Conservation (phyloP, 2,113 vertebrate genomes). For the Cyanoderma ruficeps region DNA sequence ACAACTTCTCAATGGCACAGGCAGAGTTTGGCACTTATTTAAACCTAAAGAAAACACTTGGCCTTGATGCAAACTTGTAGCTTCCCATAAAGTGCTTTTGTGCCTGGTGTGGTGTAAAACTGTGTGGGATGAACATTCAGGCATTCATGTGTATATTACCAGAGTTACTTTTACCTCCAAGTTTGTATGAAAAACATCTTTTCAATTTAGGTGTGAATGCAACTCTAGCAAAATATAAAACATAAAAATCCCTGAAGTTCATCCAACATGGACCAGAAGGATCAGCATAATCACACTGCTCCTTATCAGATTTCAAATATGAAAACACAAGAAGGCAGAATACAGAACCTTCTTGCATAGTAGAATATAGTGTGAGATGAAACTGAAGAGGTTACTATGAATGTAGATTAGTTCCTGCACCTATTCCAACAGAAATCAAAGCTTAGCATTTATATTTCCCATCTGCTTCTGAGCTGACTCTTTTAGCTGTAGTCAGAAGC, state of each 20-base stretch:
- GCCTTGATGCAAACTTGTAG: not conserved
- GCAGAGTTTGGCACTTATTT: not conserved
- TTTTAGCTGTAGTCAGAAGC: not conserved
- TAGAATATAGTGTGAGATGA: not conserved
- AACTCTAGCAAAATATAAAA: not conserved
- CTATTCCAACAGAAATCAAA: slow-evolving; percentile 2
- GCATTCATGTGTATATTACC: not conserved
- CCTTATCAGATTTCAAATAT: not conserved
- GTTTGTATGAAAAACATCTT: not conserved
- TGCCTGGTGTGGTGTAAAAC: not conserved
- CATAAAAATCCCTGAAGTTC: not conserved
- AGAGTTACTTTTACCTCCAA: not conserved
- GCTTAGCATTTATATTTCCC: not conserved
- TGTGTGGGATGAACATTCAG: rapidly evolving
- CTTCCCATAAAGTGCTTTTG: not conserved
- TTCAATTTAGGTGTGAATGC: not conserved
- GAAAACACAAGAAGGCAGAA: not conserved
- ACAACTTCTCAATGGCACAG: not conserved
- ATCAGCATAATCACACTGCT: not conserved
- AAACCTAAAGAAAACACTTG: not conserved
- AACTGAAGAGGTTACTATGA: not conserved
- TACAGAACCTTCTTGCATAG: not conserved
- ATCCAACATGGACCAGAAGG: not conserved
- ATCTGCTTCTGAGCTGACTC: not conserved
- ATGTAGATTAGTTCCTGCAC: not conserved